Evolutionary conservation across 2,113 vertebrate genomes (phyloP).

Genomic region (Cryptomyrus ogoouensis): DNA sequence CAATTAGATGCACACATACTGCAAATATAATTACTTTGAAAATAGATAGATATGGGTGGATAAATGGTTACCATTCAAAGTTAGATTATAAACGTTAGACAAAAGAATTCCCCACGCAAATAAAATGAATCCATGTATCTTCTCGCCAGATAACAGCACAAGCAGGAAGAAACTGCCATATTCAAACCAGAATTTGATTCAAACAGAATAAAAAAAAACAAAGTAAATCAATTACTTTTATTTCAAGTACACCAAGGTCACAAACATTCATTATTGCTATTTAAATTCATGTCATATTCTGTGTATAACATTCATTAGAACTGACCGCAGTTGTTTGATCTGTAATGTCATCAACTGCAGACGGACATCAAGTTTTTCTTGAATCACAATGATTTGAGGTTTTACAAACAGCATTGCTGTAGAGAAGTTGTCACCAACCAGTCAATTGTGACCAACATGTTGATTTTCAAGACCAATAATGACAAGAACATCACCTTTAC

Average conservation of each 20-base stretch:
- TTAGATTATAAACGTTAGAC: background rate
- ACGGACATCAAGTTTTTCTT: background rate
- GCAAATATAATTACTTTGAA: background rate
- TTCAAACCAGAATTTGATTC: background rate
- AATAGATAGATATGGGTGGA: background rate
- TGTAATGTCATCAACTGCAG: background rate
- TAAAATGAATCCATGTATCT: background rate
- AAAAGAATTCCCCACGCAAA: background rate
- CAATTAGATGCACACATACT: background rate
- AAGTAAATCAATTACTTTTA: background rate
- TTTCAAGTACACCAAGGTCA: background rate
- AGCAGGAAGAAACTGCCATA: background rate
- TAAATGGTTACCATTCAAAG: background rate
- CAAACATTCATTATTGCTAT: background rate
- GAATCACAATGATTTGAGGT: background rate
- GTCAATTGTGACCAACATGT: background rate
- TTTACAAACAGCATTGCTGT: background rate
- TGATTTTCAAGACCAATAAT: background rate
- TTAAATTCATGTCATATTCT: background rate
- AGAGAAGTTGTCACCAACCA: background rate
- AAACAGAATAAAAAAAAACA: background rate
- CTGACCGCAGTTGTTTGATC: background rate
- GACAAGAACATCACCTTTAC: background rate
- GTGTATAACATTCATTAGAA: background rate
- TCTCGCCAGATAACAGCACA: background rate